phyloP scores from a whole-genome alignment of 1,140 invertebrate genomes.

The Galleria mellonella region DNA sequence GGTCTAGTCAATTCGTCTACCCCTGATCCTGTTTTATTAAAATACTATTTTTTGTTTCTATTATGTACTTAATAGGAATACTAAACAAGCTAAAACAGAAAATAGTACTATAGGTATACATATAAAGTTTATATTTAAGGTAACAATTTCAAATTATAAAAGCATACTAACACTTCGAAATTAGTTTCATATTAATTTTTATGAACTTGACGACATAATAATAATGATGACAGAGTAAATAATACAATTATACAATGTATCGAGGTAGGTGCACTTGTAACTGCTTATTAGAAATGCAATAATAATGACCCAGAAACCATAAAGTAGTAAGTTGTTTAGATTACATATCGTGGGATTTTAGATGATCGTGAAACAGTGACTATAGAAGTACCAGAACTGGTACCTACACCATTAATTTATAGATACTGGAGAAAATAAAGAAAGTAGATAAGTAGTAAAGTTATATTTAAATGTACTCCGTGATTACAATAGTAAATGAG shows the following conservation, averaged over 20 bases:
- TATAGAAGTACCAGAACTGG: background rate
- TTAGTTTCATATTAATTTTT: background rate
- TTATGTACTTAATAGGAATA: too few relatives aligned
- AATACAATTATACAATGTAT: slow-evolving; percentile 19
- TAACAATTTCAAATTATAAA: too few relatives aligned
- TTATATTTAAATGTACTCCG: too few relatives aligned
- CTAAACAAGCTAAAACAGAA: too few relatives aligned
- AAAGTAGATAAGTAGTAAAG: background rate
- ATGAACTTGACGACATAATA: background rate
- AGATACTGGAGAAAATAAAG: background rate
- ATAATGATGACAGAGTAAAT: background rate
- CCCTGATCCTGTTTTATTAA: too few relatives aligned
- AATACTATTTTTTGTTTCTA: too few relatives aligned
- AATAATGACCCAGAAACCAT: slow-evolving; percentile 28
- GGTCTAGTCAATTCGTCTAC: too few relatives aligned
- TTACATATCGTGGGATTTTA: background rate
- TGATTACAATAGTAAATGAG: too few relatives aligned
- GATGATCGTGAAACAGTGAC: background rate
- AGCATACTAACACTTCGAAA: too few relatives aligned
- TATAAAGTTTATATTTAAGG: too few relatives aligned
- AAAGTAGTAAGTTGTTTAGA: background rate
- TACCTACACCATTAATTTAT: background rate
- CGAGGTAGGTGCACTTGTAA: slow-evolving; percentile 20
- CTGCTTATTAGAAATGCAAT: slow-evolving; percentile 29
- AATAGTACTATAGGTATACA: too few relatives aligned